Evolutionary conservation across 2,888 invertebrate species (phyloP).

Genomic region (Scaeva pyrastri): DNA sequence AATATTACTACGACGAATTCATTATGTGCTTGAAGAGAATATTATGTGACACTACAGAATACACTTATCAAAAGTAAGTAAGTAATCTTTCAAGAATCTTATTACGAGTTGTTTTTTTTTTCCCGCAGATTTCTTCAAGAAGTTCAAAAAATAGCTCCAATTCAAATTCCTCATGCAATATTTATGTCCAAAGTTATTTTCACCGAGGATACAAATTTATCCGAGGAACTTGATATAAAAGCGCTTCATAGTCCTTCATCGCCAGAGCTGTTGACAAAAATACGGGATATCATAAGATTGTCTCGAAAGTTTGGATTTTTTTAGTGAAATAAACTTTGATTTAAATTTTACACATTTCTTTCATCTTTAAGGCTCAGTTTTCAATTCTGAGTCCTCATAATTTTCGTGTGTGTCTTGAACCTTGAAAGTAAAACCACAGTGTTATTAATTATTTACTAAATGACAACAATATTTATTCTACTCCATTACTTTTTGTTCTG

Average conservation of each 20-base stretch:
- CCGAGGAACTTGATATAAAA: slow-evolving; percentile 81
- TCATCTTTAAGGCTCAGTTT: too few relatives aligned
- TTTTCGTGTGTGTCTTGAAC: too few relatives aligned
- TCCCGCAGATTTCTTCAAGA: slow-evolving; percentile 81
- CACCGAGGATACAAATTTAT: slow-evolving; percentile 83
- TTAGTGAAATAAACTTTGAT: slow-evolving; percentile 36
- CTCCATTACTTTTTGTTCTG: slow-evolving; percentile 6
- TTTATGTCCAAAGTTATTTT: slow-evolving; percentile 85
- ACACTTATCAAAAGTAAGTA: slow-evolving; percentile 12
- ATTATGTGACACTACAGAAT: neutral
- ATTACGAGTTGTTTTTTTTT: neutral
- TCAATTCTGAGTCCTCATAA: too few relatives aligned
- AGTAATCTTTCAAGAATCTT: neutral
- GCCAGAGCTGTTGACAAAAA: slow-evolving; percentile 2
- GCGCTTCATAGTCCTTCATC: slow-evolving; percentile 66
- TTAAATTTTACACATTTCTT: too few relatives aligned
- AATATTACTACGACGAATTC: slow-evolving; percentile 85
- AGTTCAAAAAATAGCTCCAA: slow-evolving; percentile 82
- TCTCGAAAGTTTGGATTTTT: slow-evolving; percentile 79
- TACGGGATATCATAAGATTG: slow-evolving; percentile 78
- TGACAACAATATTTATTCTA: slow-evolving; percentile 64
- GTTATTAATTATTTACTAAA: neutral
- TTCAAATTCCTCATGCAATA: slow-evolving; percentile 84
- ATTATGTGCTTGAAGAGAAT: slow-evolving; percentile 82
- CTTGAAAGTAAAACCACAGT: neutral